Evolutionary conservation across 2,797 vertebrate species (phyloP).

Genomic region (Rallus crepitans): DNA sequence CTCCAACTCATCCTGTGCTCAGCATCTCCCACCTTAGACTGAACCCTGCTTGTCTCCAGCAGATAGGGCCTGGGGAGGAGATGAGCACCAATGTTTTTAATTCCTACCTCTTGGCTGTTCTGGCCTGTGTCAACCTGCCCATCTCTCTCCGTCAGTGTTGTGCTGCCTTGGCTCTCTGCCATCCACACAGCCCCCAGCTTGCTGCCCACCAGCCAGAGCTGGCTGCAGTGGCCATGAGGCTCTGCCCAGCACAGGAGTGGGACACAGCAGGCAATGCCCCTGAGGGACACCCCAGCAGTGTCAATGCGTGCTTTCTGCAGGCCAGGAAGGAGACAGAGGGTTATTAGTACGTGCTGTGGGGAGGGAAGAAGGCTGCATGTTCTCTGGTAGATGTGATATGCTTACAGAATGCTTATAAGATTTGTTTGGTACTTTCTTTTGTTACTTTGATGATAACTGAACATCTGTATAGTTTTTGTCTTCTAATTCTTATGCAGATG

Average conservation of each 20-base stretch:
- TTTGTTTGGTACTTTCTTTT: not conserved
- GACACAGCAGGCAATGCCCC: not conserved
- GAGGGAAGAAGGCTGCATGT: not conserved
- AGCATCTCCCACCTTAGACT: not conserved
- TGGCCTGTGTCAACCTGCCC: not conserved
- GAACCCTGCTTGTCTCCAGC: not conserved
- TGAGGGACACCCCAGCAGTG: fast-evolving
- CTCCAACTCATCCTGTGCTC: not conserved
- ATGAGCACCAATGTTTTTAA: not conserved
- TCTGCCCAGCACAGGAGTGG: not conserved
- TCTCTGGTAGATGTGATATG: not conserved
- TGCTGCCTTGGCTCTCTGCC: slow-evolving; percentile 15
- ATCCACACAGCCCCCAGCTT: not conserved
- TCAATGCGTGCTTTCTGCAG: not conserved
- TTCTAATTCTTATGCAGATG: not conserved
- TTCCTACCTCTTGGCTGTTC: not conserved
- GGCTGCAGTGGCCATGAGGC: not conserved
- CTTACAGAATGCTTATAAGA: not conserved
- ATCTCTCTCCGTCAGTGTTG: fast-evolving
- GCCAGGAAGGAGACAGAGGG: not conserved
- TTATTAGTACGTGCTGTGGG: not conserved
- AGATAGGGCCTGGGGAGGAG: not conserved
- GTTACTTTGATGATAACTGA: not conserved
- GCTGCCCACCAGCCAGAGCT: not conserved
- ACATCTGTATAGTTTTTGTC: not conserved